phyloP scores from a whole-genome alignment of 2,113 vertebrate species.

The Hippocampus barbouri region DNA sequence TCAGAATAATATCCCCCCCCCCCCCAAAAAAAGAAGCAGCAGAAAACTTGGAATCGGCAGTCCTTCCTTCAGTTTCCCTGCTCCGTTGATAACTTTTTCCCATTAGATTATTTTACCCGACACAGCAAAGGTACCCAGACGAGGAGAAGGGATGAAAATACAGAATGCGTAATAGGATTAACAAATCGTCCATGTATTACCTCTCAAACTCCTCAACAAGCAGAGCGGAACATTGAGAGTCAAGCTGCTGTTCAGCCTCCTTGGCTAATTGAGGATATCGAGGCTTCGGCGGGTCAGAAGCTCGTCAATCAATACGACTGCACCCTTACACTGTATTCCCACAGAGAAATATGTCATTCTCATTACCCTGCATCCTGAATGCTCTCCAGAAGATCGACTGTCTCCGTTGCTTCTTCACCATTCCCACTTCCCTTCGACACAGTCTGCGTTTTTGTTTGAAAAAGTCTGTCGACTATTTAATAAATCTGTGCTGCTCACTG shows the following conservation, averaged over 20 bases:
- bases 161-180: conserved; percentile 52
- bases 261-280: conserved; percentile 54
- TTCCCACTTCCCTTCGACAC: conserved; percentile 43
- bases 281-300: conserved; percentile 41
- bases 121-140: conserved; percentile 33
- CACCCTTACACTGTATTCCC: conserved; percentile 37
- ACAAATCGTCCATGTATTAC: conserved; percentile 58
- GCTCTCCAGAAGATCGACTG: conserved; percentile 44
- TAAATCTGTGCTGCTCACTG: conserved; percentile 52
- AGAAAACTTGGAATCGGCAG: neutral
- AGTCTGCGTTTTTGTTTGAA: conserved; percentile 20
- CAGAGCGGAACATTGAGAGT: conserved; percentile 39
- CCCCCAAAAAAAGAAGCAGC: neutral
- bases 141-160: conserved; percentile 46
- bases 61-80: conserved; percentile 32
- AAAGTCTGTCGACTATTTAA: conserved; percentile 27
- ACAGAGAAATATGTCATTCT: conserved; percentile 47
- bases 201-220: conserved; percentile 43
- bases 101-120: conserved; percentile 57
- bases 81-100: conserved; percentile 47
- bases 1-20: neutral
- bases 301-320: conserved; percentile 46
- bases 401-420: conserved; percentile 49
- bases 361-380: conserved; percentile 42
- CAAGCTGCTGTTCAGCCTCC: conserved; percentile 46